Evolutionary conservation across 2,797 vertebrate species (phyloP).

Genomic region (Acrossocheilus fasciatus): DNA sequence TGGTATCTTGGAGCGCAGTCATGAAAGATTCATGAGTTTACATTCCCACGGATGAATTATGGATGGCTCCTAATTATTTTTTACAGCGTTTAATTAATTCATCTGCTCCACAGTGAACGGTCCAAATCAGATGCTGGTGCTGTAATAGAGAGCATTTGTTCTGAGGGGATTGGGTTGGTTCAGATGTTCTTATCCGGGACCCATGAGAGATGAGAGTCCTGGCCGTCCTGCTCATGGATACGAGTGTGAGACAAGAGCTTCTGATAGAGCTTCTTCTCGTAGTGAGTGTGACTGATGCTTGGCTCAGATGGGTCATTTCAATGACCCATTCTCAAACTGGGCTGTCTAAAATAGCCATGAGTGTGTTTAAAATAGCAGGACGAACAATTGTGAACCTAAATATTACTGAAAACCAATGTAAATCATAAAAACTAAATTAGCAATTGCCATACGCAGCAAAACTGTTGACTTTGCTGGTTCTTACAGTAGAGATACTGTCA

Average conservation of each 20-base stretch:
- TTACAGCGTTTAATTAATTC: slow-evolving; percentile 60
- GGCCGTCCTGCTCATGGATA: not conserved
- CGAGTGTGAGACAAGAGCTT: not conserved
- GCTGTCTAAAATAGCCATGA: not conserved
- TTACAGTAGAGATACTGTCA: not conserved
- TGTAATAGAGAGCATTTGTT: slow-evolving; percentile 50
- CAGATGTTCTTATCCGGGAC: slow-evolving; percentile 8
- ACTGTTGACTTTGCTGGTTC: not conserved
- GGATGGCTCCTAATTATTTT: slow-evolving; percentile 63
- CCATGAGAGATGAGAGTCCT: not conserved
- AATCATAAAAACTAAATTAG: not conserved
- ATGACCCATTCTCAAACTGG: not conserved
- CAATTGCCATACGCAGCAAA: not conserved
- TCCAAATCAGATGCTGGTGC: slow-evolving; percentile 42
- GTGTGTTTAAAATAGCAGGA: not conserved
- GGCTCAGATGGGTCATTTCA: not conserved
- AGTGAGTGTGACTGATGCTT: not conserved
- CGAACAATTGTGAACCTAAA: not conserved
- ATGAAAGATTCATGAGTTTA: slow-evolving; percentile 60
- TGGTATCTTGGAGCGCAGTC: slow-evolving; percentile 19
- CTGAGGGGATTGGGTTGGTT: slow-evolving; percentile 25
- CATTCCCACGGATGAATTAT: slow-evolving; percentile 59
- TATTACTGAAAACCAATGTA: not conserved
- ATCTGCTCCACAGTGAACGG: slow-evolving; percentile 25
- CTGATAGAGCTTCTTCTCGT: not conserved